Evolutionary conservation across 2,888 invertebrate species (phyloP).

Genomic region (Zygogramma bicolorata): DNA sequence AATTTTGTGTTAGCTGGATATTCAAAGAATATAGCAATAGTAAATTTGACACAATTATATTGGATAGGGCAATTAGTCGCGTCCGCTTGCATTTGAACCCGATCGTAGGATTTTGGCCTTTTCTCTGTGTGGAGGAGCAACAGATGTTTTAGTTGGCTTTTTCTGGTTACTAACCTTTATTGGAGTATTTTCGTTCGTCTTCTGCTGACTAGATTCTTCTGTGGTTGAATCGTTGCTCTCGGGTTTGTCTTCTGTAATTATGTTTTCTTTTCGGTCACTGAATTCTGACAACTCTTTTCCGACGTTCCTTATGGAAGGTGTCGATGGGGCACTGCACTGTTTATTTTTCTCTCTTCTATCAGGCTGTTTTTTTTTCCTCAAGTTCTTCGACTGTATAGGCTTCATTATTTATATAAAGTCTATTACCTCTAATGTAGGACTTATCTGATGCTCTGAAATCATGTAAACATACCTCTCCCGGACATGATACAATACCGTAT

Average conservation of each 20-base stretch:
- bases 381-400: no score
- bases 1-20: background rate
- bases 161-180: slow-evolving; percentile 5
- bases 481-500: slow-evolving; percentile 12
- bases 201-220: no score
- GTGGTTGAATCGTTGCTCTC: background rate
- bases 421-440: no score
- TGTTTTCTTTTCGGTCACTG: no score
- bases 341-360: no score
- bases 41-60: background rate
- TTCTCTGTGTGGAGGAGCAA: slow-evolving; percentile 6
- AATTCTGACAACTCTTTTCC: no score
- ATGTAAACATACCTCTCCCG: slow-evolving; percentile 11
- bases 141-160: slow-evolving; percentile 4
- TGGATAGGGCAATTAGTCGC: background rate
- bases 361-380: no score
- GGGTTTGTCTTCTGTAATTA: slow-evolving; percentile 12
- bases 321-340: no score
- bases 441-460: no score
- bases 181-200: slow-evolving; percentile 12
- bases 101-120: slow-evolving; percentile 10
- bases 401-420: no score
- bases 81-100: slow-evolving; percentile 7
- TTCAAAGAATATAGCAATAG: background rate
- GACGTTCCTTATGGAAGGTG: no score